A percentile compares a stretch with the other conserved stretches of the same genome.
Conservation (phyloP, 2,797 vertebrate species). For the Petrocephalus schoutedeni region DNA sequence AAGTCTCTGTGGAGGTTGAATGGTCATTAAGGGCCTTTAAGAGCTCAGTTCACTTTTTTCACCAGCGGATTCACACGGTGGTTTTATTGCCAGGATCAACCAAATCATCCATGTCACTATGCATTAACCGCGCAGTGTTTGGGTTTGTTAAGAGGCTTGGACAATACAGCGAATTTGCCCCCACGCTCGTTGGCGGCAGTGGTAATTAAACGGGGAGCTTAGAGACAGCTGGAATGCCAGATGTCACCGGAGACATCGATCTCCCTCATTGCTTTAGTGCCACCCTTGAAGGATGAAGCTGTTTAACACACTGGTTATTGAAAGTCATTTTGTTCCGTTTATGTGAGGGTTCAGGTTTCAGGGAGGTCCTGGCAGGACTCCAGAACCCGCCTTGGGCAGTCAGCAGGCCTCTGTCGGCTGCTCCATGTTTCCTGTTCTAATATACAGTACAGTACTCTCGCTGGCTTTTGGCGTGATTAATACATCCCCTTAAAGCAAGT, state of each 20-base stretch:
- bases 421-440: not conserved
- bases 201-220: slow-evolving; percentile 57
- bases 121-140: slow-evolving; percentile 45
- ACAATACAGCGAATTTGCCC: slow-evolving; percentile 57
- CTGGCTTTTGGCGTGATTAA: not conserved
- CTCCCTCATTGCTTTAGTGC: slow-evolving; percentile 52
- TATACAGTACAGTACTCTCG: not conserved
- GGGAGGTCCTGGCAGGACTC: slow-evolving; percentile 1
- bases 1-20: slow-evolving; percentile 15
- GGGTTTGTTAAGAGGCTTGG: slow-evolving; percentile 43
- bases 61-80: slow-evolving; percentile 14
- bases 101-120: slow-evolving; percentile 44
- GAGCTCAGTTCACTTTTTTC: slow-evolving; percentile 15
- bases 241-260: slow-evolving; percentile 58
- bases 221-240: slow-evolving; percentile 60
- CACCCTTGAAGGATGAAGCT: slow-evolving; percentile 48
- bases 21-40: slow-evolving; percentile 22
- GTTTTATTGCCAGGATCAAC: slow-evolving; percentile 21
- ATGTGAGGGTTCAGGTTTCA: slow-evolving; percentile 1
- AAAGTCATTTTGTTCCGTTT: slow-evolving; percentile 27
- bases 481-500: not conserved
- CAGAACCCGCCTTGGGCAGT: slow-evolving; percentile 6
- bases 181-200: slow-evolving; percentile 45
- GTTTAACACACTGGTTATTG: slow-evolving; percentile 37
- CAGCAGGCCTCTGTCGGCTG: not conserved